Conservation (phyloP, 2,888 invertebrate species). For the Aphidius colemani region DNA sequence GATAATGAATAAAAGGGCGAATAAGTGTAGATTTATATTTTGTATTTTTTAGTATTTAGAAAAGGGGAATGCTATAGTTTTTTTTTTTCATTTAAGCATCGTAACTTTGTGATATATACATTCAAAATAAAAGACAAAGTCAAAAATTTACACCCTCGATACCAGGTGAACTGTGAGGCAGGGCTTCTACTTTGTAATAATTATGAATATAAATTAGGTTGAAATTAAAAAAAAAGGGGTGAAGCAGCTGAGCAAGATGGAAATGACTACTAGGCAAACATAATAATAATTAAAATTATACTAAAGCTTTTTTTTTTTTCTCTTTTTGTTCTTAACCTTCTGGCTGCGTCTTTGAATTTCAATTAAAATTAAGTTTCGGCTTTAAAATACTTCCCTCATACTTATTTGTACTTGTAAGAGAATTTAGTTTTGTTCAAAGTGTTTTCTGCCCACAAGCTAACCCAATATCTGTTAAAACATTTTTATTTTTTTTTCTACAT, state of each 20-base stretch:
- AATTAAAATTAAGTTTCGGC: constrained; percentile 53
- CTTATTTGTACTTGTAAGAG: constrained; percentile 11
- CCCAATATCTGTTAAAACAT: constrained; percentile 39
- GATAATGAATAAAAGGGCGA: too few species aligned
- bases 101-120: too few species aligned
- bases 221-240: constrained; percentile 28
- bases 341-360: constrained; percentile 56
- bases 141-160: neutral
- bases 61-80: too few species aligned
- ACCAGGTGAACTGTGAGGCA: constrained; percentile 34
- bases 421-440: constrained; percentile 10
- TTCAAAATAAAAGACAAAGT: too few species aligned
- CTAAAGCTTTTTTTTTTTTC: too few species aligned
- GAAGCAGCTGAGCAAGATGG: constrained; percentile 27
- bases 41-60: too few species aligned
- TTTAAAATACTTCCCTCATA: constrained; percentile 16
- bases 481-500: constrained; percentile 8
- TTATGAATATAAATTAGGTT: constrained; percentile 55
- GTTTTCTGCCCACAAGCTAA: constrained; percentile 31
- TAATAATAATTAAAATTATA: too few species aligned
- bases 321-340: constrained; percentile 29
- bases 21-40: too few species aligned
- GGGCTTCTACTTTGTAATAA: constrained; percentile 33
- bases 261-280: constrained; percentile 19
- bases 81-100: too few species aligned